Conservation (phyloP, 2,113 vertebrate species). For the Felis catus region F.catus_Fca126_mat1.0 CM031419.1:189597001-189597500, state of each 20-base stretch:
- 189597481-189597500: constrained; percentile 7
- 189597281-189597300: constrained; percentile 37
- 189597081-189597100: background rate
- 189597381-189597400: background rate
- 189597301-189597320: constrained; percentile 55
- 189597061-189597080: background rate
- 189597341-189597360: background rate
- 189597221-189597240: constrained; percentile 30
- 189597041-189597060: background rate
- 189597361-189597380: constrained; percentile 36
- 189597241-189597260: constrained; percentile 62
- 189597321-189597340: constrained; percentile 58
- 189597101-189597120: constrained; percentile 29
- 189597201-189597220: background rate
- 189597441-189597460: constrained; percentile 39
- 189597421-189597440: background rate
- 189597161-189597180: background rate
- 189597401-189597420: background rate
- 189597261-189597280: background rate
- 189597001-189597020: background rate
- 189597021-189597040: background rate
- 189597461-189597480: constrained; percentile 55
- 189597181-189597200: constrained; percentile 8
- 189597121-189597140: constrained; percentile 12
- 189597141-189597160: background rate